Base-by-base conservation (phyloP, 2,113 vertebrate genomes). In the Cryptoleucopteryx plumbea region DNA sequence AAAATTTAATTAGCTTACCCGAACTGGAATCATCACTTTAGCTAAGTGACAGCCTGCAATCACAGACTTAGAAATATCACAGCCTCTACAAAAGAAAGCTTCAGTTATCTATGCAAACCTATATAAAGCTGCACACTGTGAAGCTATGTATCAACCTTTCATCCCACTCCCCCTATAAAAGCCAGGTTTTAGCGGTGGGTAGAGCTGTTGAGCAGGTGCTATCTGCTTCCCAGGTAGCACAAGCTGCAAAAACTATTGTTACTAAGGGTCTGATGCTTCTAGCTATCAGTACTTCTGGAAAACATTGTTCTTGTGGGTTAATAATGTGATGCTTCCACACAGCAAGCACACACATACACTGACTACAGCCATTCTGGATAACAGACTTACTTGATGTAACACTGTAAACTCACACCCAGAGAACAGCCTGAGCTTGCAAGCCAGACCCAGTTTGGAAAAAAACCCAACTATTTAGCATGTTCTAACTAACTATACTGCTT, bases 31-130 rank as follows among this genome's bases (percentile, higher is more conserved):
- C 75, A 90, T 88, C 73, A 61, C 81, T 89, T 93, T 82, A 94
- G 66, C 65, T 61, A 81, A 78, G 55, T 89, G 93, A 96, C 94
- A 96, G 93, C 89, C 90, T 90, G 84, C 89, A 96, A 95, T 94
- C 93, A 88, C 71, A 96, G 91, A 87, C 89, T 91, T 50, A 71
- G 82, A 94, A 96, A 93, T 67, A 89, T 11, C 72, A 58, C 80
- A 91, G 94, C 52, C 36, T 79, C 81, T 87, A 87, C 87, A 92
- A 93, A 94, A 95, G 89, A 20, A 91, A 92, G 40, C 78, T 82
- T 70, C 74, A 61, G 27, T 67, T 89, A 67, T 68, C 87, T 79
- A 42, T 2, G 0, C 6, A 1, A 82, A 53, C 62, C 93, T 91
- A 91, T 61, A 79, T 68, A 93, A 94, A 95, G 90, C 90, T 36